Percentiles rank a stretch among this genome's conserved stretches.
Conservation (phyloP, 2,888 invertebrate genomes). For the Napeogenes sylphis region DNA sequence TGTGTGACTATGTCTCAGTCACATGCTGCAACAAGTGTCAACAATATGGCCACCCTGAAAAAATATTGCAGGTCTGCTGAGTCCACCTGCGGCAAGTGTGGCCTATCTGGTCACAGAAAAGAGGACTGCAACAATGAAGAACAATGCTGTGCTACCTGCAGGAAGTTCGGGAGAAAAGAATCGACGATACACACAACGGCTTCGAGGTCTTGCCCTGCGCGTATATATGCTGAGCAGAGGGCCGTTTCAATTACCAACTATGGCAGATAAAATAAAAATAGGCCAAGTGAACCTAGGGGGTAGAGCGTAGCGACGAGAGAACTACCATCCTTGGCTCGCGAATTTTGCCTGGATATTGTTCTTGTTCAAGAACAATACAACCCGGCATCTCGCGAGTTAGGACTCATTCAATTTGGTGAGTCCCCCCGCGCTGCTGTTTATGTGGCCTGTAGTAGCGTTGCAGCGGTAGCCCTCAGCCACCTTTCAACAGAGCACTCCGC, state of each 20-base stretch:
- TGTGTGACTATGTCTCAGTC: conserved; percentile 19
- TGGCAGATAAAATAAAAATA: not conserved
- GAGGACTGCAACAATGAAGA: not conserved
- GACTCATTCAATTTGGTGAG: no score
- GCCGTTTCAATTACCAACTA: conserved; percentile 13
- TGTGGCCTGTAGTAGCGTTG: no score
- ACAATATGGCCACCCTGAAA: conserved; percentile 40
- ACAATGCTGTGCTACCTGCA: conserved; percentile 7
- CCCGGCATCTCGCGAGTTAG: no score
- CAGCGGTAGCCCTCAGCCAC: no score
- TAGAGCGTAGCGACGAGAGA: not conserved
- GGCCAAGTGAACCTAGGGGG: conserved; percentile 9
- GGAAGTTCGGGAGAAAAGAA: not conserved
- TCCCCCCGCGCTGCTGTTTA: no score
- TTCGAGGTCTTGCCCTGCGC: not conserved
- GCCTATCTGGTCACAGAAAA: not conserved
- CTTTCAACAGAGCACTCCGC: no score
- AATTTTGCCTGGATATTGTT: conserved; percentile 10
- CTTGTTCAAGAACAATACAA: conserved; percentile 8
- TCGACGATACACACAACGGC: not conserved
- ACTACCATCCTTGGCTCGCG: not conserved
- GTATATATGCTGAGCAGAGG: not conserved
- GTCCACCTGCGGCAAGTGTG: conserved; percentile 5
- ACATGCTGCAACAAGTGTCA: conserved; percentile 39
- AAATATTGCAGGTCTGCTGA: conserved; percentile 34